Conservation (phyloP, 2,888 invertebrate genomes). For the Macrophya alboannulata region DNA sequence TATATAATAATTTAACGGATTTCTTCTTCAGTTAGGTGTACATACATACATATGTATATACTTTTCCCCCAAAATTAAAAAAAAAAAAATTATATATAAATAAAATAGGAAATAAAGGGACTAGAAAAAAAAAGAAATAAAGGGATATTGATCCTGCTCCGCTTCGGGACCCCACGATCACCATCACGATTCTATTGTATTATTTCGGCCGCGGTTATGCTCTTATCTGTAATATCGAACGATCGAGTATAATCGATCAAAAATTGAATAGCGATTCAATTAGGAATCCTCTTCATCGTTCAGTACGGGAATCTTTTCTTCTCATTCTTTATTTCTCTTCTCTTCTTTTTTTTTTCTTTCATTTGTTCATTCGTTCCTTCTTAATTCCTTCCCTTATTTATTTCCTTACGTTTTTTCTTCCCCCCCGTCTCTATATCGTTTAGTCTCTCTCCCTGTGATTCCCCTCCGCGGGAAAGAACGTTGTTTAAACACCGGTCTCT, state of each 20-base stretch:
- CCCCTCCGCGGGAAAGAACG: not conserved
- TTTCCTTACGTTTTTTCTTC: not conserved
- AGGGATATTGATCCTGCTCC: not conserved
- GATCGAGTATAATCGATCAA: not conserved
- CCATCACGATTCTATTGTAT: not conserved
- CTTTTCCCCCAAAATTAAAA: not conserved
- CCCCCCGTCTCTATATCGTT: not conserved
- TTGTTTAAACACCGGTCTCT: constrained; percentile 29
- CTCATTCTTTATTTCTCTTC: not conserved
- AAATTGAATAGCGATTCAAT: constrained; percentile 6
- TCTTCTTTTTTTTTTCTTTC: no score
- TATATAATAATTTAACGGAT: not conserved
- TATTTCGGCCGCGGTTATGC: not conserved
- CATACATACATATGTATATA: no score
- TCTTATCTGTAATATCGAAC: not conserved
- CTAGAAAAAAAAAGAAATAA: not conserved
- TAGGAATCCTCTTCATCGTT: not conserved
- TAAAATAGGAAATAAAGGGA: not conserved
- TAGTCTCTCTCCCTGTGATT: not conserved
- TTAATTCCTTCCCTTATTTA: not conserved
- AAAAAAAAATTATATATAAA: not conserved
- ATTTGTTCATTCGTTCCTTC: not conserved
- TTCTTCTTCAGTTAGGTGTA: not conserved
- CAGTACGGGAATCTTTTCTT: not conserved
- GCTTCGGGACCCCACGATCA: not conserved